Percentiles rank a stretch among this genome's conserved stretches.
These are phyloP conservation scores for Meloidogyne floridensis DNA, from an alignment of 1,140 invertebrate species.

Conservation along the genomic window DNA sequence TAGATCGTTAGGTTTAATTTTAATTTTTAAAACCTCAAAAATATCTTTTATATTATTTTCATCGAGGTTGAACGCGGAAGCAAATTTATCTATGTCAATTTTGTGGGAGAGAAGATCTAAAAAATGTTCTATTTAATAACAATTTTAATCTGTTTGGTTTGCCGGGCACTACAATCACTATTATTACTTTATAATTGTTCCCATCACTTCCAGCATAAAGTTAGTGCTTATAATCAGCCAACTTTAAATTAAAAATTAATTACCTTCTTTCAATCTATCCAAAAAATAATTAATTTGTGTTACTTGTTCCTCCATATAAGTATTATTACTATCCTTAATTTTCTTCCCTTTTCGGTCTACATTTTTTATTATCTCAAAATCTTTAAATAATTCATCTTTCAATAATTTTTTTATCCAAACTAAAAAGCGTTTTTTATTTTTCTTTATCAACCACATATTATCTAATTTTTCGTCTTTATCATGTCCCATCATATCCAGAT, in stretches of 20 bases:
- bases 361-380: not conserved
- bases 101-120: not conserved
- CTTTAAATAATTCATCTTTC: not conserved
- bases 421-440: not conserved
- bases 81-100: not conserved
- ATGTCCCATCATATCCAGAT: not conserved
- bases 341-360: not conserved
- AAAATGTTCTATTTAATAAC: too few species aligned
- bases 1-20: not conserved
- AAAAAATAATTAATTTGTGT: not conserved
- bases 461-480: not conserved
- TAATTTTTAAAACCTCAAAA: not conserved
- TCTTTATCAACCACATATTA: not conserved
- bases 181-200: too few species aligned
- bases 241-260: not conserved
- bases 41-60: slow-evolving; percentile 2
- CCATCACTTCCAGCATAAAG: too few species aligned
- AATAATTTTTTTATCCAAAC: not conserved
- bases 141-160: too few species aligned
- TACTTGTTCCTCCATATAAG: not conserved
- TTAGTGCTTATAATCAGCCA: too few species aligned
- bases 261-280: not conserved
- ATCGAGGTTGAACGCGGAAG: not conserved
- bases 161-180: too few species aligned
- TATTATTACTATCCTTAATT: not conserved